Evolutionary conservation across 2,888 invertebrate species (phyloP).

Genomic region (Campaea margaritaria): DNA sequence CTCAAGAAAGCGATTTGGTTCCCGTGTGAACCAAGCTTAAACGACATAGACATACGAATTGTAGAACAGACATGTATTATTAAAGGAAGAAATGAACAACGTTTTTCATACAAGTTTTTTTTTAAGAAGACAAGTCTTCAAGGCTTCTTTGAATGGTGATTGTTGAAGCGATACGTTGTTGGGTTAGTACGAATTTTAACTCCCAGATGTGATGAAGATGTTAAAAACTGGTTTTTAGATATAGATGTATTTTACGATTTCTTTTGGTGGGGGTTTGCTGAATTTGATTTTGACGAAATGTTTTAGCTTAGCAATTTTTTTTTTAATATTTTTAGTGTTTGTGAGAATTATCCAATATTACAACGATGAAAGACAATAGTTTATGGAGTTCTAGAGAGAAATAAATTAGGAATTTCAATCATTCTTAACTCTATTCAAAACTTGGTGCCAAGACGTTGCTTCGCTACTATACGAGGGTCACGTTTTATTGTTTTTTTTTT

Average conservation of each 20-base stretch:
- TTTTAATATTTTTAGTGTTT: too few relatives aligned
- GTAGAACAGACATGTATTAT: conserved; percentile 15
- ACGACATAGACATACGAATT: conserved; percentile 47
- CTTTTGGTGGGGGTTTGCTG: too few relatives aligned
- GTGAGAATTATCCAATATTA: too few relatives aligned
- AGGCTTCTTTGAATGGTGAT: neutral
- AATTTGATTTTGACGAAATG: too few relatives aligned
- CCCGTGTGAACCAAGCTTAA: conserved; percentile 77
- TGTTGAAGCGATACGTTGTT: neutral
- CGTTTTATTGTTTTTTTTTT: conserved; percentile 63
- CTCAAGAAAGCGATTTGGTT: conserved; percentile 72
- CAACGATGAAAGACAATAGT: too few relatives aligned
- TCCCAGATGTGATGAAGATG: too few relatives aligned
- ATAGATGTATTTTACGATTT: too few relatives aligned
- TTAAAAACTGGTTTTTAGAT: too few relatives aligned
- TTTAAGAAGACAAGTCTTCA: neutral
- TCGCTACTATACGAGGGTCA: conserved; percentile 55
- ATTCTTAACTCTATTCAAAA: conserved; percentile 28
- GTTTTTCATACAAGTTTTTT: neutral
- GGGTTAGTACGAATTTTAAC: too few relatives aligned
- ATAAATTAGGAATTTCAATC: conserved; percentile 19
- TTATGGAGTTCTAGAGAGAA: neutral
- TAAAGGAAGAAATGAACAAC: neutral
- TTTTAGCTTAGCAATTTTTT: too few relatives aligned
- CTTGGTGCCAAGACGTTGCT: conserved; percentile 62